Base-by-base conservation (phyloP, 2,888 invertebrate species). In the Beris chalybata region DNA sequence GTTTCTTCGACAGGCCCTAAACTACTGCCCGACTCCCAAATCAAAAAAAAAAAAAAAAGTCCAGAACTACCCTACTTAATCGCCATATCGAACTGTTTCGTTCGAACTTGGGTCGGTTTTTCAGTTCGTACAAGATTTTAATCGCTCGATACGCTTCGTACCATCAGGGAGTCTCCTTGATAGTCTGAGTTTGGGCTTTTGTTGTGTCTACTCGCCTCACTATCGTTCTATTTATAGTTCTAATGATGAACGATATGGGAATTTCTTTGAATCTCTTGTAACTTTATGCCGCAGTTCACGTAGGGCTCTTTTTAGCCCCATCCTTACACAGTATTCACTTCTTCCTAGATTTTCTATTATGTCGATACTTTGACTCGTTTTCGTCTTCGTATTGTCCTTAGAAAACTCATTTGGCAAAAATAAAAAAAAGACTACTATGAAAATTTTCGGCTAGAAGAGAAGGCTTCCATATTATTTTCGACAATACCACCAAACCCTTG, bases 211-310 rank as follows among this genome's bases (percentile, higher is more conserved):
- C 52, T 52, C 52, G 50, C 38, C 29, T 38, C 52, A 43, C 50
- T 38, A 61, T 52, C 50, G n/a, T n/a, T 45, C 52, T 61, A 61
- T 61, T 61, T 61, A 50, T 61, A 61, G 52, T 13, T 50, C 31
- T 48, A 50, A 38, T 12, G 11, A 56, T 22, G 43, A 31, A 30
- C 38, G 38, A 50, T 32, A 45, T 22, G 52, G 61, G 43, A 52
- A 52, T 47, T 30, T 31, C 31, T 47, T 48, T 48, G 13, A 47
- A 59, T 48, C 48, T 45, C 44, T 22, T 6, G 6, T 4, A 59
- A 38, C 30, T 47, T 48, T 59, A 48, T 48, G 48, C 22, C 22
- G 47, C 47, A 47, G 58, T 31, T 47, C 31, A 15, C 22, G 44
- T 22, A 22, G 22, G 22, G 44, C n/a, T 30, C 12, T 4, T 31